These are phyloP conservation scores for Limnodromus scolopaceus DNA, from an alignment of 2,797 vertebrate species.

Conservation along the genomic window DNA sequence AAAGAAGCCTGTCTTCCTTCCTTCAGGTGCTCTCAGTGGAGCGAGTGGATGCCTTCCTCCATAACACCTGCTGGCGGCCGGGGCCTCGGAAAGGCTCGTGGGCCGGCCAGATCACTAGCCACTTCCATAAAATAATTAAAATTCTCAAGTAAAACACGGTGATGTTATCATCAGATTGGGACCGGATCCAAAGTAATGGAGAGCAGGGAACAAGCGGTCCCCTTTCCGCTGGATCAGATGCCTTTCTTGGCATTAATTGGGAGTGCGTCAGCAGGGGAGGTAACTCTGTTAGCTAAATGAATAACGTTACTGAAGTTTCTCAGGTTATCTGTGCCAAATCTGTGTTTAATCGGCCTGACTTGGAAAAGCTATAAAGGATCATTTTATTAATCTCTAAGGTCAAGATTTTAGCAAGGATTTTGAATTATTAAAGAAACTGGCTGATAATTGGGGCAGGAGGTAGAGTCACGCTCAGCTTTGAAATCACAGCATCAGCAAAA, in stretches of 20 bases:
- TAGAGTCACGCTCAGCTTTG: background rate
- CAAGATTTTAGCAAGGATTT: slow-evolving; percentile 52
- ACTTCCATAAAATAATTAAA: slow-evolving; percentile 27
- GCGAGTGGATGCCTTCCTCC: fast-evolving
- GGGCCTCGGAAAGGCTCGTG: background rate
- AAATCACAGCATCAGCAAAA: slow-evolving; percentile 40
- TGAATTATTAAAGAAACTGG: slow-evolving; percentile 54
- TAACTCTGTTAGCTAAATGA: slow-evolving; percentile 58
- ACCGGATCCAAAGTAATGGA: slow-evolving; percentile 24
- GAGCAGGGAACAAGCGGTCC: slow-evolving; percentile 34
- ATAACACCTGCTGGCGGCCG: background rate
- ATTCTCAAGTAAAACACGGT: background rate
- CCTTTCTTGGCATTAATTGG: slow-evolving; percentile 61
- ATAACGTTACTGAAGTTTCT: slow-evolving; percentile 47
- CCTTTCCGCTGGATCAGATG: slow-evolving; percentile 43
- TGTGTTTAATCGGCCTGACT: slow-evolving; percentile 49
- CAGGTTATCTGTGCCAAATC: slow-evolving; percentile 52
- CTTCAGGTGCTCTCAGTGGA: background rate
- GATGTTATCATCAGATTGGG: slow-evolving; percentile 45
- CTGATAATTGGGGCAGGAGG: slow-evolving; percentile 24
- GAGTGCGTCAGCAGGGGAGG: slow-evolving; percentile 61
- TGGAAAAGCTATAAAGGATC: slow-evolving; percentile 46
- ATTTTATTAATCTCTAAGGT: slow-evolving; percentile 60
- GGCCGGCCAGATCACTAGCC: background rate
- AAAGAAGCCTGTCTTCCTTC: background rate